Evolutionary conservation across 2,888 invertebrate species (phyloP), one percentile per base, ranked within the genome.

Genomic region (Plagodis dolabraria): DNA sequence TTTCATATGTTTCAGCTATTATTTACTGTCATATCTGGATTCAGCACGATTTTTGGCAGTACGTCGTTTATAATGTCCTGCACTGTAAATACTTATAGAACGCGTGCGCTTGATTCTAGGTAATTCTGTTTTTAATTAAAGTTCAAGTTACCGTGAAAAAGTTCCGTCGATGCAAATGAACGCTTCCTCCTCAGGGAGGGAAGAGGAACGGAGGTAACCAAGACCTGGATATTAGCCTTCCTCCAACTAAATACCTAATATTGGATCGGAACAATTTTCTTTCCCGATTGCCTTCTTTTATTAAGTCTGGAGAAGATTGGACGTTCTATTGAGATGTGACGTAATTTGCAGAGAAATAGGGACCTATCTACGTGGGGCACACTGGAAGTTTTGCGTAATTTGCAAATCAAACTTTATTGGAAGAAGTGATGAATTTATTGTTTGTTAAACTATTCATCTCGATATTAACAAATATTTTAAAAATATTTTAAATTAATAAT

Each of bases 91-190:
- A 73, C 72, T 67, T 53, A 36, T 53, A 59, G 67, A 60, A 65
- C 59, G 65, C 64, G 67, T 66, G 68, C 65, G 60, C 73, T 66
- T 72, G 74, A 76, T 77, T 74, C 76, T 70, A 74, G 74, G 77
- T 80, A 80, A 80, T 85, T 80, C 77, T 80, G 76, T 83, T 86
- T 89, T 87, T 88, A 89, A 90, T 91, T 89, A 88, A 88, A 89
- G 86, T 84, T 85, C 84, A 89, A 84, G 83, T 79, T 80, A 73
- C 85, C 89, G 87, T 89, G 87, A 89, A 89, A 77, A 82, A 81
- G 77, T 82, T 82, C 74, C 72, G 69, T 69, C 70, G 69, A 87
- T 82, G 87, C 82, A 86, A 87, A 87, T 84, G 82, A 82, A 80
- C 76, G 71, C 70, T 74, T 70, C 66, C 70, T 57, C 54, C 40